Evolutionary conservation across 2,888 invertebrate genomes (phyloP).

Genomic region (Nebria brevicollis): DNA sequence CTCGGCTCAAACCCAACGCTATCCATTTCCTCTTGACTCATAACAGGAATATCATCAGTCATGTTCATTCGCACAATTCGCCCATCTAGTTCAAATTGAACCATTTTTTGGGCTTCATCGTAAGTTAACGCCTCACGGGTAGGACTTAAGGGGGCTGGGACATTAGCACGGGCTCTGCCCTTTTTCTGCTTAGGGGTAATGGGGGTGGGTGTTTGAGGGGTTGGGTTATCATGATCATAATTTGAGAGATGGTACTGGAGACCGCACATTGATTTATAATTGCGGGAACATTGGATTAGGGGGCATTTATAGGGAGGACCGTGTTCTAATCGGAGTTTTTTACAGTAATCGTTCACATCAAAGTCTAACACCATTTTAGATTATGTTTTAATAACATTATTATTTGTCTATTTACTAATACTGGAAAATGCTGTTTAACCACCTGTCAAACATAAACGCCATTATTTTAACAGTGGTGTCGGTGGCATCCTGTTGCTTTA

Average conservation of each 20-base stretch:
- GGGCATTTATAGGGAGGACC: constrained; percentile 89
- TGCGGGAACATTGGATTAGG: constrained; percentile 83
- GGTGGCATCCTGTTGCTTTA: too few relatives aligned
- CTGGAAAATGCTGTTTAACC: constrained; percentile 16
- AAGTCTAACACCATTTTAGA: constrained; percentile 80
- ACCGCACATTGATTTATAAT: constrained; percentile 87
- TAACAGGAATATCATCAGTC: constrained; percentile 73
- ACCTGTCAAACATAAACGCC: constrained; percentile 24
- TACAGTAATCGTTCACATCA: constrained; percentile 86
- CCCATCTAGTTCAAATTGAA: constrained; percentile 88
- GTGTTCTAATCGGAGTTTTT: constrained; percentile 81
- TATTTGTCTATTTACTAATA: background rate
- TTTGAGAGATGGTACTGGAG: constrained; percentile 87
- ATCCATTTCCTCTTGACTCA: constrained; percentile 71
- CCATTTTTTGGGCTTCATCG: constrained; percentile 85
- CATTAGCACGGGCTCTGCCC: constrained; percentile 60
- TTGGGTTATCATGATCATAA: constrained; percentile 84
- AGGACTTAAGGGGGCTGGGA: constrained; percentile 62
- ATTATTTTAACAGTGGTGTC: too few relatives aligned
- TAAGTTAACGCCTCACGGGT: constrained; percentile 80
- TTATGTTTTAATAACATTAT: background rate
- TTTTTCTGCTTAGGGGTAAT: constrained; percentile 72
- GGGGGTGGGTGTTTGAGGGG: constrained; percentile 69
- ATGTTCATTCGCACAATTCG: constrained; percentile 64
- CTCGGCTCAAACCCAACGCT: constrained; percentile 42